Conservation (phyloP, 2,113 vertebrate species). For the Syrrhaptes paradoxus region DNA sequence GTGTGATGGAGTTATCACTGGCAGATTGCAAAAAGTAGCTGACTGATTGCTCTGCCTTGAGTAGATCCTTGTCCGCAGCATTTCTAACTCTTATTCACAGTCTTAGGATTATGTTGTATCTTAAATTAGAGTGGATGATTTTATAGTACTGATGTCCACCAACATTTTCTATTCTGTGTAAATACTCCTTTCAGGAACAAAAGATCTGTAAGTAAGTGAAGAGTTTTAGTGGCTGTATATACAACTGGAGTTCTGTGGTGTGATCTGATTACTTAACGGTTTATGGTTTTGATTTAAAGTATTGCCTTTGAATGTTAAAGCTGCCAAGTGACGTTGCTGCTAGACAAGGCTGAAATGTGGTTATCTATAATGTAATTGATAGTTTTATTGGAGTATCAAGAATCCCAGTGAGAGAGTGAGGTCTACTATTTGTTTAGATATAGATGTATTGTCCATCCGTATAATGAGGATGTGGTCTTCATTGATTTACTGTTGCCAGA, state of each 20-base stretch:
- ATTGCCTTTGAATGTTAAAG: background rate
- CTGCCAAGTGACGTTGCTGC: background rate
- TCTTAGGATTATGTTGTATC: background rate
- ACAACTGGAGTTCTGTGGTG: background rate
- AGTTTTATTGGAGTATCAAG: background rate
- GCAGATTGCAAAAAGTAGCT: background rate
- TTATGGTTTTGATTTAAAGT: background rate
- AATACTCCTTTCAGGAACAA: background rate
- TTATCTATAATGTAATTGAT: background rate
- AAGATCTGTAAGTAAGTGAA: background rate
- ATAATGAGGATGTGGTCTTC: background rate
- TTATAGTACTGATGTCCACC: background rate
- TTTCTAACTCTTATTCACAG: background rate
- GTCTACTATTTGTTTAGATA: background rate
- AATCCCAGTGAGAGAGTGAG: background rate
- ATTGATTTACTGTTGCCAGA: background rate
- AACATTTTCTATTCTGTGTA: background rate
- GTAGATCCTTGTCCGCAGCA: background rate
- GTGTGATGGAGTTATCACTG: background rate
- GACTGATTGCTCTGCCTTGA: background rate
- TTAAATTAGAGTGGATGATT: background rate
- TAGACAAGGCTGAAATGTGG: background rate
- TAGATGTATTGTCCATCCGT: background rate
- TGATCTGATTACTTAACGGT: background rate
- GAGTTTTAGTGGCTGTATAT: background rate